phyloP scores from a whole-genome alignment of 2,888 invertebrate genomes.

The Palloptera scutellata region DNA sequence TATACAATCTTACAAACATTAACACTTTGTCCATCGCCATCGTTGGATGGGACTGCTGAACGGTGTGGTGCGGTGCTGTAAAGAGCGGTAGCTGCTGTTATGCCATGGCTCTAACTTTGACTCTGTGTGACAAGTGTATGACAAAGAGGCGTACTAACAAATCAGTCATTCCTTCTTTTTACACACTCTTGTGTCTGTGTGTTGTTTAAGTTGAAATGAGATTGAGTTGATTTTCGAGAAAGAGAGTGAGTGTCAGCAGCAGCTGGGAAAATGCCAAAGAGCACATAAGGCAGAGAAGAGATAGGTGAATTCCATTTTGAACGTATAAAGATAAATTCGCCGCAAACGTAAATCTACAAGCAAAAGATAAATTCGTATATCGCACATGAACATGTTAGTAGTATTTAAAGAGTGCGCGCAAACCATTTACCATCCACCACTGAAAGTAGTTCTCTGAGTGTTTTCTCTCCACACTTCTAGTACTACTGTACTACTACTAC shows the following conservation, averaged over 20 bases:
- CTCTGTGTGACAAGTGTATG: conserved; percentile 53
- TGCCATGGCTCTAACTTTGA: not conserved
- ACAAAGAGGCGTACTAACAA: conserved; percentile 64
- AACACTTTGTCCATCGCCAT: not conserved
- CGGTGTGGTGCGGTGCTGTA: not conserved
- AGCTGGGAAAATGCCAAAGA: not conserved
- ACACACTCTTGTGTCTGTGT: conserved; percentile 25
- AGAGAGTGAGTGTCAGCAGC: not conserved
- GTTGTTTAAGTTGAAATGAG: not conserved
- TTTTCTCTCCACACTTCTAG: too few species aligned
- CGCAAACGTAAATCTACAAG: too few species aligned
- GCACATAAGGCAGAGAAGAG: too few species aligned
- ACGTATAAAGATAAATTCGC: conserved; percentile 35
- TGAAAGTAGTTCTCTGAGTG: too few species aligned
- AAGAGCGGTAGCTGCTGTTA: not conserved
- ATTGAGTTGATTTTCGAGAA: not conserved
- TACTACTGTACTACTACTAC: too few species aligned
- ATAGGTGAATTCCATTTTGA: not conserved
- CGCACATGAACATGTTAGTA: too few species aligned
- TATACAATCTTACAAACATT: not conserved
- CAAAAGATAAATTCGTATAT: too few species aligned
- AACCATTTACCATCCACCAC: too few species aligned
- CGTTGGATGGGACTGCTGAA: conserved; percentile 19
- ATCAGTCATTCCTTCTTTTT: conserved; percentile 62
- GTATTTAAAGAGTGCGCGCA: too few species aligned